These are phyloP conservation scores for Tupaia tana DNA, from an alignment of 2,113 vertebrate species.

Conservation along the genomic window DNA sequence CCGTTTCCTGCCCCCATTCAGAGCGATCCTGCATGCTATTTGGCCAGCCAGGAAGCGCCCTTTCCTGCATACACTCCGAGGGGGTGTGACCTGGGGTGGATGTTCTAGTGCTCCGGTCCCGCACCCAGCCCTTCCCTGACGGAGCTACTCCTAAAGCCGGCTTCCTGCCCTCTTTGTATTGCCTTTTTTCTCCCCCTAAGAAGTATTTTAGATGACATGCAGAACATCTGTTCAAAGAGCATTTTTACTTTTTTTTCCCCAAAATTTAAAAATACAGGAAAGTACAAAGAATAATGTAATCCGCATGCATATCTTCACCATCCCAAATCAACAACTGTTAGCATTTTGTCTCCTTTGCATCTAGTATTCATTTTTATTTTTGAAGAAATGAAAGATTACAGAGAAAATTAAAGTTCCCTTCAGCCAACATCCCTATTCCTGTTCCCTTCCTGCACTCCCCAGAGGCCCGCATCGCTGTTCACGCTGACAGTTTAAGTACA, in stretches of 20 bases:
- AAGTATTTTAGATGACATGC: constrained; percentile 32
- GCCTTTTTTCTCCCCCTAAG: neutral
- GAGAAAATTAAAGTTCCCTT: constrained; percentile 27
- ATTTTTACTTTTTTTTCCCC: neutral
- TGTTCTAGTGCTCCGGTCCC: fast-evolving
- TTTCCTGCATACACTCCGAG: neutral
- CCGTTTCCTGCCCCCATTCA: too few relatives aligned
- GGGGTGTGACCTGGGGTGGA: too few relatives aligned
- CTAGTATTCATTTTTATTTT: neutral
- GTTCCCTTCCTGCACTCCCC: too few relatives aligned
- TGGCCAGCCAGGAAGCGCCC: neutral
- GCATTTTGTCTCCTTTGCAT: neutral
- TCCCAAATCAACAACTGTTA: neutral
- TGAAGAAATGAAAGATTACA: constrained; percentile 15
- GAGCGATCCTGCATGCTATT: fast-evolving
- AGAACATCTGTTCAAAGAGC: constrained; percentile 54
- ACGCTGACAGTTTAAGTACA: neutral
- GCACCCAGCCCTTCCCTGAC: fast-evolving
- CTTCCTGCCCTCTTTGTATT: neutral
- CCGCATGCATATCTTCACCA: neutral
- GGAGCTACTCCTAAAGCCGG: neutral
- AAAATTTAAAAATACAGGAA: constrained; percentile 47
- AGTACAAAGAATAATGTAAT: constrained; percentile 40
- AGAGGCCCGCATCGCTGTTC: fast-evolving
- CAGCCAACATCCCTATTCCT: neutral